Evolutionary conservation across 2,888 invertebrate genomes (phyloP), one percentile per base, ranked within the genome.

Genomic region (Caenorhabditis wallacei): DNA sequence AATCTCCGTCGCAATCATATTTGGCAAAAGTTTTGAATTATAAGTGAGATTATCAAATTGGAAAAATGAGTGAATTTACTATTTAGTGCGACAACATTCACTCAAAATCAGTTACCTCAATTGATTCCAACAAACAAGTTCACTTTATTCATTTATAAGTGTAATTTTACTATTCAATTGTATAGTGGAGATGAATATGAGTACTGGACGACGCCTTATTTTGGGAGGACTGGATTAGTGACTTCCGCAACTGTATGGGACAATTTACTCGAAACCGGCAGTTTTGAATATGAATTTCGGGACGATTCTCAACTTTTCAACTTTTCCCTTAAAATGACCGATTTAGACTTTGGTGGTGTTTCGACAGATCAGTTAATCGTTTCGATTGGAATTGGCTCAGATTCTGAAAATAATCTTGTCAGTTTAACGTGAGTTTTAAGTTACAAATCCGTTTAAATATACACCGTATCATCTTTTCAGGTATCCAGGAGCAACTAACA

Each of bases 41-140:
- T 11, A 26, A 26, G 64, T 64, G 48, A 51, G 64, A 20, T 26
- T 54, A 24, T n/a, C 10, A 56, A 59, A 8, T 37, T 11, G 2
- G 13, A 16, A 13, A 43, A 16, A 13, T 43, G 10, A 8, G 43
- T 13, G 16, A 43, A 20, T 13, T 20, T 51, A n/a, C n/a, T n/a
- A 11, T 64, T 30, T 13, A 64, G 64, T 3, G n/a, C 35, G 0
- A 5, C 64, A 0, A 30, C 48, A 51, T 26, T 64, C 35, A 35
- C 10, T n/a, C 48, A 26, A 5, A 64, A 64, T 20, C 64, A 64
- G 20, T 22, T 64, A n/a, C 64, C 64, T 16, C 48, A 64, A 26
- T 4, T 64, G 2, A 64, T 64, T 35, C 48, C 48, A 4, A 64
- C 48, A 18, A 30, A 30, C 30, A 48, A 64, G n/a, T 64, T 64